Evolutionary conservation across 2,113 vertebrate species (phyloP).

Genomic region (Cricetomys ansorgei): DNA sequence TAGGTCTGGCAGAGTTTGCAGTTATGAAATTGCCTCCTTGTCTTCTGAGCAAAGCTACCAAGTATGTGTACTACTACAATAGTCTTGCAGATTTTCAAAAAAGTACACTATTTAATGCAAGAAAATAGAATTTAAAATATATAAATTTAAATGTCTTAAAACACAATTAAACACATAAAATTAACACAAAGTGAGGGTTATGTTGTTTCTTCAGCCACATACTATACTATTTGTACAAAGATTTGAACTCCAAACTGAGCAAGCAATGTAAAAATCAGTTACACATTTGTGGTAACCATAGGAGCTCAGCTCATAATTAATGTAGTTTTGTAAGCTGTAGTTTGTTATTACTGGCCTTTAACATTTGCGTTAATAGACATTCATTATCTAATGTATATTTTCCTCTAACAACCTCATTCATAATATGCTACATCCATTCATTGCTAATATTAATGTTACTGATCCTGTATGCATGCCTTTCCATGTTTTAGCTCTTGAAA

Average conservation of each 20-base stretch:
- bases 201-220: background rate
- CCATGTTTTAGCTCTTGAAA: background rate
- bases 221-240: background rate
- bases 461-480: background rate
- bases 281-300: background rate
- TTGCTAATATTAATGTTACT: background rate
- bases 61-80: too few species aligned
- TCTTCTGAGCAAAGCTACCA: too few species aligned
- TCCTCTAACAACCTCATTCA: background rate
- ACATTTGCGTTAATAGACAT: background rate
- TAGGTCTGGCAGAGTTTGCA: too few species aligned
- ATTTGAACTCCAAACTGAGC: background rate
- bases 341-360: background rate
- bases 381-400: background rate
- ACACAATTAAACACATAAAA: background rate
- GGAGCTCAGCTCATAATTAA: background rate
- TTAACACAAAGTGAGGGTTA: background rate
- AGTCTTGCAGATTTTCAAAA: background rate
- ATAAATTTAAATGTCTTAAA: background rate
- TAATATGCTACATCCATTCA: background rate
- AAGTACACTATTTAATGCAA: background rate
- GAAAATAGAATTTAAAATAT: background rate
- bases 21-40: too few species aligned
- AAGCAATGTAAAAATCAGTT: background rate
- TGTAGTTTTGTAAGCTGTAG: background rate